phyloP scores from a whole-genome alignment of 2,113 vertebrate species.

The Amia ocellicauda region DNA sequence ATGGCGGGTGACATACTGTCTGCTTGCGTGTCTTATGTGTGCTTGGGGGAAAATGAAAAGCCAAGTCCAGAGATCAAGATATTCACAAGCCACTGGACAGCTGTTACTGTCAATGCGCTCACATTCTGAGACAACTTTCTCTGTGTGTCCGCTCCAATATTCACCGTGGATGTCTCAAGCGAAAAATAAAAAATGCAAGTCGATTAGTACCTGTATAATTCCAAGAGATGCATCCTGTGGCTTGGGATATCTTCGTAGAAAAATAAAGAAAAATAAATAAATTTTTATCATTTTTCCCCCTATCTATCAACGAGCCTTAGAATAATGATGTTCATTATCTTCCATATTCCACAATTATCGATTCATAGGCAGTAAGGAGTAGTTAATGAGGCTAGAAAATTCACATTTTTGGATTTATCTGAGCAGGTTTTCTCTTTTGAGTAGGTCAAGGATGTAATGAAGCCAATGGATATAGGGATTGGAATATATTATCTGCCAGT shows the following conservation, averaged over 20 bases:
- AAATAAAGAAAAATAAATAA: too few species aligned
- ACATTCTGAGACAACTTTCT: too few species aligned
- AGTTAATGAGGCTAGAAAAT: constrained; percentile 15
- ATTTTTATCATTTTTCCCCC: background rate
- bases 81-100: constrained; percentile 3
- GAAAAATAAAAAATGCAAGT: too few species aligned
- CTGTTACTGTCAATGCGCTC: background rate
- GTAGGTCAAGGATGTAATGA: background rate
- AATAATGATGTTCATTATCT: background rate
- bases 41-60: constrained; percentile 9
- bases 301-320: background rate
- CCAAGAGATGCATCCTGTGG: too few species aligned
- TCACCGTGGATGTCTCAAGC: too few species aligned
- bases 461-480: background rate
- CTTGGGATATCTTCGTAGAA: too few species aligned
- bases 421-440: background rate
- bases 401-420: constrained; percentile 10
- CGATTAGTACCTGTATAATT: too few species aligned
- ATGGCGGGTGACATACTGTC: constrained; percentile 5
- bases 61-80: background rate
- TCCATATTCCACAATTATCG: background rate
- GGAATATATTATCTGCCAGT: background rate
- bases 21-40: constrained; percentile 4
- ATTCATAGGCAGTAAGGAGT: background rate
- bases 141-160: too few species aligned